Evolutionary conservation across 1,140 invertebrate species (phyloP).

Genomic region (Drosophila fuyamai): DNA sequence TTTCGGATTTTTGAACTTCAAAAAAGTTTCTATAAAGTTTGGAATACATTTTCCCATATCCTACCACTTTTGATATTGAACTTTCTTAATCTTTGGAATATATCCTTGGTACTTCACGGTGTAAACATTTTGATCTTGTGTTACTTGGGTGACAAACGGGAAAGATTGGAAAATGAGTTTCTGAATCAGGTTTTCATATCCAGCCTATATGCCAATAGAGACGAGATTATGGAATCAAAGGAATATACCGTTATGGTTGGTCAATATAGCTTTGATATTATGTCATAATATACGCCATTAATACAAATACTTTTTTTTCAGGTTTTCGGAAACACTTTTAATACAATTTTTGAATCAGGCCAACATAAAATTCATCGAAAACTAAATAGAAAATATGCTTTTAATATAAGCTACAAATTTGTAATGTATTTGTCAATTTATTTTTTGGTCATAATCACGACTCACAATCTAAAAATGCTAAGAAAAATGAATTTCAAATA

Average conservation of each 20-base stretch:
- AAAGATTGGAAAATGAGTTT: background rate
- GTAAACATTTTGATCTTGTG: slow-evolving; percentile 18
- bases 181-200: background rate
- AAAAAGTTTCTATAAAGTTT: background rate
- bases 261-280: background rate
- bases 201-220: background rate
- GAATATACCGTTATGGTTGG: background rate
- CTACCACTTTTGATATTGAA: slow-evolving; percentile 12
- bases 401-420: background rate
- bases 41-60: background rate
- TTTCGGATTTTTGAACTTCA: slow-evolving; percentile 8
- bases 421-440: background rate
- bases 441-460: background rate
- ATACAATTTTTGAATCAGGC: background rate
- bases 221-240: background rate
- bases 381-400: background rate
- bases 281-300: background rate
- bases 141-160: background rate
- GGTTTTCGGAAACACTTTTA: background rate
- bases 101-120: background rate
- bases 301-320: no score
- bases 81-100: background rate
- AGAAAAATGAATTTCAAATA: background rate
- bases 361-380: background rate
- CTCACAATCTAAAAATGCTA: no score